Base-by-base conservation (phyloP, 2,888 invertebrate species). In the Drosophila melanosoma region DNA sequence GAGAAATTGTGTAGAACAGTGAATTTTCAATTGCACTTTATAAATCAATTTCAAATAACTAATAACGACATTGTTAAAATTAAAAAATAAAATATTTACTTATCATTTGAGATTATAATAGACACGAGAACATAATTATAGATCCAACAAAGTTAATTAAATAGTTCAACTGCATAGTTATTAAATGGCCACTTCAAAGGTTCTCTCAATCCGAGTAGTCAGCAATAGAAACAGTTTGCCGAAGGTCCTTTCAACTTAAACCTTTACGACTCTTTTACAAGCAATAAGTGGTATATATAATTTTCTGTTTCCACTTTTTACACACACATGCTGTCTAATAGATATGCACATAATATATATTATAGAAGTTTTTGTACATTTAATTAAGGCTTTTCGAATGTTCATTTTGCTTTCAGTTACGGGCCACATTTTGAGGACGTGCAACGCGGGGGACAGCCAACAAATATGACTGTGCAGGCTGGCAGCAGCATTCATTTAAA, bases 401-500 rank as follows among this genome's bases (percentile, higher is more conserved):
- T 54, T 57, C 26, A 48, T 15, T 62, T 38, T 66, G 45, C 45
- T 70, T 72, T 3, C 81, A 95, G 95, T 86, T 96, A 96, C 93
- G 96, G 96, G 38, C 96, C 96, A 36, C 96, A 95, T 81, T 96
- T 96, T 87, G 96, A 96, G 86, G 93, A 93, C 82, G 86, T 91
- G 73, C 91, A 91, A 59, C 90, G 91, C 36, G 94, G 94, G 81
- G 95, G 95, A 33, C 95, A 95, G 83, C 93, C 95, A 23, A 95
- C 95, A 53, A 96, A 96, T 90, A 95, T 96, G 64, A 96, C 96
- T 1, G 96, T 96, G 32, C 96, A 96, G 87, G 94, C 96, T 64
- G 96, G 96, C 3, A 96, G 95, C 75, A 96, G 95, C 70, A 96
- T 96, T 52, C 95, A 95, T 90, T 93, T 96, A 79, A 96, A 96